A percentile compares a stretch with the other conserved stretches of the same genome.
phyloP scores from a whole-genome alignment of 2,797 vertebrate species.

The Sebastes aleutianus region DNA sequence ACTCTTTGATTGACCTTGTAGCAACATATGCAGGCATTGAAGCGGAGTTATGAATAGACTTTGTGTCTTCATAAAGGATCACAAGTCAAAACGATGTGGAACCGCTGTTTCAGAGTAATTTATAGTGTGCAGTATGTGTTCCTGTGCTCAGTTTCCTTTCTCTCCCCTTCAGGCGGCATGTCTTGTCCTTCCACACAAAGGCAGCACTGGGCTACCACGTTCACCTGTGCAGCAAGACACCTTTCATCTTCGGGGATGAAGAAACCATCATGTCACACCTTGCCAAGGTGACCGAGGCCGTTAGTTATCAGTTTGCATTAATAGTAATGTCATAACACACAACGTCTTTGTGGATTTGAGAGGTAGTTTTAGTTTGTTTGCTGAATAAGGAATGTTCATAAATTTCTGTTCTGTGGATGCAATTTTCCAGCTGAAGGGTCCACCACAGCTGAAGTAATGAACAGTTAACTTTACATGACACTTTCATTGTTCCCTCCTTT shows the following conservation, averaged over 20 bases:
- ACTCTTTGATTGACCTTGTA: background rate
- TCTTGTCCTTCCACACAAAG: slow-evolving; percentile 80
- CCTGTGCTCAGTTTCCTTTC: background rate
- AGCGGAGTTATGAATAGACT: background rate
- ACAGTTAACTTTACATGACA: background rate
- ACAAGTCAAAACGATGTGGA: background rate
- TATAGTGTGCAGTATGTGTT: background rate
- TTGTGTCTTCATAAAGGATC: background rate
- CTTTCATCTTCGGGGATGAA: slow-evolving; percentile 89
- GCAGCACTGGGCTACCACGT: slow-evolving; percentile 84
- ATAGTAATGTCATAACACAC: background rate
- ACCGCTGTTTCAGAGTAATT: background rate
- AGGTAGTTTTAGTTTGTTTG: background rate
- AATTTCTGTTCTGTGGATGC: background rate
- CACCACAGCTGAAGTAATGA: background rate
- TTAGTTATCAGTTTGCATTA: background rate
- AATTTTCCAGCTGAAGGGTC: background rate
- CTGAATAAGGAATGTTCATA: background rate
- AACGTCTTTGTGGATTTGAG: background rate
- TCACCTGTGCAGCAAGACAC: slow-evolving; percentile 85
- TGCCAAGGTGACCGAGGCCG: slow-evolving; percentile 79
- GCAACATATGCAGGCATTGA: background rate
- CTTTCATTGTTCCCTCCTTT: background rate
- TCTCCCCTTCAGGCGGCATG: slow-evolving; percentile 81
- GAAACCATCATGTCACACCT: slow-evolving; percentile 85